Evolutionary conservation across 1,140 invertebrate species (phyloP), one percentile per base, ranked within the genome.

Genomic region (Zaprionus taronus): DNA sequence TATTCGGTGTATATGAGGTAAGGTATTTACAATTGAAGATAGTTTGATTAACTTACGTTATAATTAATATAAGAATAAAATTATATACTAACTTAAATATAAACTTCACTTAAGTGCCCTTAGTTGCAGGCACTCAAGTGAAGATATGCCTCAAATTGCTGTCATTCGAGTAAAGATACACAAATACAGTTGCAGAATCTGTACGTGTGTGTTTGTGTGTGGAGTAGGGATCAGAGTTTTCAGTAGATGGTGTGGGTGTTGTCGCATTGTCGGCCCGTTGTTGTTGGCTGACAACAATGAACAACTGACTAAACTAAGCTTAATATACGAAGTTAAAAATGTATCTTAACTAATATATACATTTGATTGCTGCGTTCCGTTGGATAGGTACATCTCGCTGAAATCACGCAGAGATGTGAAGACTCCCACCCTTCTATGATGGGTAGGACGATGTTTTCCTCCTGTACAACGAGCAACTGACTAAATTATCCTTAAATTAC

Each of bases 21-120:
- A 34, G 31, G 31, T 41, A 41, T 41, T 41, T 41, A 41, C 38
- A 41, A 41, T 41, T 41, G 38, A n/a, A 12, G 14, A 41, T 41
- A 41, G 15, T n/a, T 6, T 77, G 56, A 67, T 49, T 62, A 53
- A 44, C 31, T 68, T 68, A 77, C 47, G 5, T 41, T 41, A 41
- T 4, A 41, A 6, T 41, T 41, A 6, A 41, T n/a, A n/a, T n/a
- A 5, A n/a, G 4, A 6, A 1, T 41, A 12, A n/a, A n/a, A 41
- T n/a, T 6, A 41, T 41, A n/a, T 41, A 15, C 36, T 41, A n/a
- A n/a, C 15, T 15, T 41, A 41, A 1, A 15, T 11, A 34, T 34
- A 11, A 34, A 34, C 31, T 34, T 34, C 31, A 34, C 31, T 11
- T 11, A 34, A 34, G 31, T 34, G 31, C 9, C 31, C 31, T 34